These are phyloP conservation scores for Pseudomugil gertrudae DNA, from an alignment of 2,797 vertebrate species.

Conservation along the genomic window DNA sequence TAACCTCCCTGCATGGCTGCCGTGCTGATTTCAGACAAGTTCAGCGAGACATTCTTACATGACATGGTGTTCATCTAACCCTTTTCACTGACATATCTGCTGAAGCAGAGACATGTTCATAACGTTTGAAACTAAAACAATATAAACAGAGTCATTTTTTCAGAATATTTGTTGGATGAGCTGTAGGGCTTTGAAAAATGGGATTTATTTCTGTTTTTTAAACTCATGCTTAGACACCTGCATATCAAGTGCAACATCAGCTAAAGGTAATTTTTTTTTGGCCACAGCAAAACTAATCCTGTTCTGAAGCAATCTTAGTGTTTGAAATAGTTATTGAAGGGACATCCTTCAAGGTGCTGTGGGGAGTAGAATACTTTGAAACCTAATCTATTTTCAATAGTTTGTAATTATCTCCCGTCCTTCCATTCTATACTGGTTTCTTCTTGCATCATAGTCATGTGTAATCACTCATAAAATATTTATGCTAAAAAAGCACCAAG, in stretches of 20 bases:
- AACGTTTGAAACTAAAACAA: neutral
- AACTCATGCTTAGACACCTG: neutral
- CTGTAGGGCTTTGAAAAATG: neutral
- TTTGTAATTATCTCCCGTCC: neutral
- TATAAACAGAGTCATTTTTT: neutral
- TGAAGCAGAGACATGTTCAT: slow-evolving; percentile 11
- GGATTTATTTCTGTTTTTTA: no score
- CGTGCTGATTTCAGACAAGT: slow-evolving; percentile 21
- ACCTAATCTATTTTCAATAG: neutral
- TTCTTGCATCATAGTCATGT: neutral
- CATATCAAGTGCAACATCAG: neutral
- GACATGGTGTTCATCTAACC: slow-evolving; percentile 27
- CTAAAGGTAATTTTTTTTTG: neutral
- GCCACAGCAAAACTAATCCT: neutral
- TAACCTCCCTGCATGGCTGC: slow-evolving; percentile 29
- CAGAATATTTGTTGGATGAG: neutral
- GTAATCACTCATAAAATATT: neutral
- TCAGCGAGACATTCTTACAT: slow-evolving; percentile 25
- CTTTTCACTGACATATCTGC: slow-evolving; percentile 21
- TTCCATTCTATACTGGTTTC: neutral
- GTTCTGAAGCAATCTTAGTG: neutral
- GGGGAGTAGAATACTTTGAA: neutral
- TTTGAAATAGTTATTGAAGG: neutral
- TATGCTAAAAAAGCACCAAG: neutral
- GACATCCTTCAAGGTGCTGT: neutral